phyloP scores from a whole-genome alignment of 2,888 invertebrate species.

The Prosopocoilus inquinatus region DNA sequence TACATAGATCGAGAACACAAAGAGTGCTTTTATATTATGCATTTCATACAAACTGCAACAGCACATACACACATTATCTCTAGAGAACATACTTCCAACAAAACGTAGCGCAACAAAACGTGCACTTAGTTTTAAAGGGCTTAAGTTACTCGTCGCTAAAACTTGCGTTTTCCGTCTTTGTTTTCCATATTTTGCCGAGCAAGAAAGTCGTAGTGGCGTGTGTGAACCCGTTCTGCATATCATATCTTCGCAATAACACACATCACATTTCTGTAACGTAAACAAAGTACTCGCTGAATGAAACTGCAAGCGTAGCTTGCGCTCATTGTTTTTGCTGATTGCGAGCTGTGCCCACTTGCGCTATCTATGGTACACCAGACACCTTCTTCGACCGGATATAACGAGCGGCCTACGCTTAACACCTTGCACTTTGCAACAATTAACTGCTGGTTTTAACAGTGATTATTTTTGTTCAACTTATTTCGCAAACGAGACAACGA shows the following conservation, averaged over 20 bases:
- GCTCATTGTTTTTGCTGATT: conserved; percentile 22
- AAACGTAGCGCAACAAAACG: conserved; percentile 14
- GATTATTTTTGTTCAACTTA: neutral
- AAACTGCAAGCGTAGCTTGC: conserved; percentile 22
- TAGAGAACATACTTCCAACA: conserved; percentile 13
- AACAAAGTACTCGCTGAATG: conserved; percentile 23
- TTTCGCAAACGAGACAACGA: neutral
- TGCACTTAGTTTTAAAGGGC: neutral
- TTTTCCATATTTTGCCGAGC: neutral
- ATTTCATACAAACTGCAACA: neutral
- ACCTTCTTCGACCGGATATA: conserved; percentile 26
- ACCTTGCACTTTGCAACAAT: conserved; percentile 14
- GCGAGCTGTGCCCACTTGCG: conserved; percentile 17
- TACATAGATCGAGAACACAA: neutral
- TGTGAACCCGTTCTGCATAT: conserved; percentile 5
- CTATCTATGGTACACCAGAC: conserved; percentile 23
- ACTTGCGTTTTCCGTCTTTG: neutral
- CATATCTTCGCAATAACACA: conserved; percentile 18
- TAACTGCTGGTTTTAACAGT: neutral
- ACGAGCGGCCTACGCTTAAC: conserved; percentile 21
- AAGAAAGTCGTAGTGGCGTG: neutral
- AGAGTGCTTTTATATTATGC: neutral
- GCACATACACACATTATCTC: conserved; percentile 12
- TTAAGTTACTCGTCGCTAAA: neutral
- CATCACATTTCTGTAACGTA: conserved; percentile 17